A percentile compares a stretch with the other conserved stretches of the same genome.
Conservation (phyloP, 2,888 invertebrate species). For the Philereme vetulata region DNA sequence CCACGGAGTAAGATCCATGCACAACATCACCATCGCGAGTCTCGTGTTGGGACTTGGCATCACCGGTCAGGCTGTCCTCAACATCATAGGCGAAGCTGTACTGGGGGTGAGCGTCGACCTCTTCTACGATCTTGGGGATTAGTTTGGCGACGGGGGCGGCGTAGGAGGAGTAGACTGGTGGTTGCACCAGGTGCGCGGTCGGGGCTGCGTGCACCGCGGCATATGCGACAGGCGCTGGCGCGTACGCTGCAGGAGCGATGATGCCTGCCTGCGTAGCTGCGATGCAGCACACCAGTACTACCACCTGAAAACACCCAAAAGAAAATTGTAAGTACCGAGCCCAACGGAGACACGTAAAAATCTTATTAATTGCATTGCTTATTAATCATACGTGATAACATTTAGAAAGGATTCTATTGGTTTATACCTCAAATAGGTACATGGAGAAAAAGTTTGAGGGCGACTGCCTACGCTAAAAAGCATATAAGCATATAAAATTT, state of each 20-base stretch:
- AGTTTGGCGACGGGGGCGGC: slow-evolving; percentile 49
- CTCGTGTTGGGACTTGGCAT: slow-evolving; percentile 79
- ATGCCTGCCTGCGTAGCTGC: slow-evolving; percentile 65
- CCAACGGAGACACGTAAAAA: too few relatives aligned
- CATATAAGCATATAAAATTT: too few relatives aligned
- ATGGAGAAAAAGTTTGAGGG: too few relatives aligned
- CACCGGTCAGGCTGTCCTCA: slow-evolving; percentile 75
- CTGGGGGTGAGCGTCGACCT: slow-evolving; percentile 65
- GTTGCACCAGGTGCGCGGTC: slow-evolving; percentile 21
- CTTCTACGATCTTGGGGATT: slow-evolving; percentile 53
- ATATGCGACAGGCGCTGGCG: slow-evolving; percentile 52
- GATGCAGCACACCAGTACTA: slow-evolving; percentile 63
- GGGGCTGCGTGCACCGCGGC: slow-evolving; percentile 46
- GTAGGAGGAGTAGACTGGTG: slow-evolving; percentile 42
- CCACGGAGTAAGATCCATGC: slow-evolving; percentile 77
- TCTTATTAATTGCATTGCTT: too few relatives aligned
- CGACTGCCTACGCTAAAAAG: too few relatives aligned
- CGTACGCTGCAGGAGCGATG: slow-evolving; percentile 57
- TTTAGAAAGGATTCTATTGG: too few relatives aligned
- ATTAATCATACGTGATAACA: too few relatives aligned
- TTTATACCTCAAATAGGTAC: too few relatives aligned
- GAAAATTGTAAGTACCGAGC: not conserved
- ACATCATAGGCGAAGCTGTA: slow-evolving; percentile 81
- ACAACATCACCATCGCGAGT: slow-evolving; percentile 80
- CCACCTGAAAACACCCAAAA: slow-evolving; percentile 50